A percentile compares a stretch with the other conserved stretches of the same genome.
phyloP scores from a whole-genome alignment of 2,888 invertebrate genomes.

The Cryptus viduatorius region DNA sequence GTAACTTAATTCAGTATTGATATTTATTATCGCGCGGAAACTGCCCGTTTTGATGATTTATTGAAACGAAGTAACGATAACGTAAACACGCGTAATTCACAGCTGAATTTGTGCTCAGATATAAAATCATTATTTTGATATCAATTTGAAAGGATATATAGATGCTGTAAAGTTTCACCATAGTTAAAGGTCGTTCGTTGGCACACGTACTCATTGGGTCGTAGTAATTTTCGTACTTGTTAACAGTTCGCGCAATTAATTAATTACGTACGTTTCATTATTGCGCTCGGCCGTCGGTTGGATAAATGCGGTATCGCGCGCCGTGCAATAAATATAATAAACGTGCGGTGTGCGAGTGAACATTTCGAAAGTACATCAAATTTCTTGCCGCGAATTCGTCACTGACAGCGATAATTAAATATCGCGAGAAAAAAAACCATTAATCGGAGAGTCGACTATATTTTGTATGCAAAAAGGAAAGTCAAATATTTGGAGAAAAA shows the following conservation, averaged over 20 bases:
- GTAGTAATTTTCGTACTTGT: slow-evolving; percentile 37
- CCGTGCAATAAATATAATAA: slow-evolving; percentile 3
- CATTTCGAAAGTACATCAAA: slow-evolving; percentile 52
- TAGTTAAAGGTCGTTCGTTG: slow-evolving; percentile 36
- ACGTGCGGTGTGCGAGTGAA: not conserved
- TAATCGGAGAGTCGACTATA: slow-evolving; percentile 1
- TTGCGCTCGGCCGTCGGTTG: slow-evolving; percentile 31
- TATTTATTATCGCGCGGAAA: no score
- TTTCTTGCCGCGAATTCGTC: slow-evolving; percentile 22
- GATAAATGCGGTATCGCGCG: not conserved
- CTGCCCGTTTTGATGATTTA: no score
- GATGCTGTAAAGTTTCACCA: not conserved
- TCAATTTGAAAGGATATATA: not conserved
- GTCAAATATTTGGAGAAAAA: not conserved
- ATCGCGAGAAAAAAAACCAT: slow-evolving; percentile 1
- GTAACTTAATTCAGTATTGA: no score
- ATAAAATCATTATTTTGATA: not conserved
- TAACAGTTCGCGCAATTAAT: slow-evolving; percentile 40
- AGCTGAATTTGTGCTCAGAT: not conserved
- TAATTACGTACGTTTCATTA: slow-evolving; percentile 48
- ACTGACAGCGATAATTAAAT: slow-evolving; percentile 27
- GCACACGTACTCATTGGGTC: not conserved
- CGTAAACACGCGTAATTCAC: no score
- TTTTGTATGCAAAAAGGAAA: not conserved
- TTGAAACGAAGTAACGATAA: no score